phyloP scores from a whole-genome alignment of 2,888 invertebrate genomes.

The Dascillus cervinus region DNA sequence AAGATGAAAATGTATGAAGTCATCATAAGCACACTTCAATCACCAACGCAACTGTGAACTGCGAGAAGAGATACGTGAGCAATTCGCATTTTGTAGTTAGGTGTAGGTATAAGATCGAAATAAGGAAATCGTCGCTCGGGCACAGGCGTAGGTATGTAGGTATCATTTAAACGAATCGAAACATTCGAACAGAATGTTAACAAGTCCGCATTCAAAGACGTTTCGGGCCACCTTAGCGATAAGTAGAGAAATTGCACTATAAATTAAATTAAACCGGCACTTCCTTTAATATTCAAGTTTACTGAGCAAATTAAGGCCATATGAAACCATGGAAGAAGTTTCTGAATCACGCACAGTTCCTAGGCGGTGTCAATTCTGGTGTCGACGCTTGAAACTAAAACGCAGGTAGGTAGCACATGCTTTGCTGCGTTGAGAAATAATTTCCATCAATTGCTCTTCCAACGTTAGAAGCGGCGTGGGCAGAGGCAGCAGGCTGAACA shows the following conservation, averaged over 20 bases:
- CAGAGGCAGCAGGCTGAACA: conserved; percentile 43
- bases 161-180: conserved; percentile 14
- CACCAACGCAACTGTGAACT: conserved; percentile 23
- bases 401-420: conserved; percentile 63
- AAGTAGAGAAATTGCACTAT: conserved; percentile 19
- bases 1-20: conserved; percentile 17
- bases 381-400: conserved; percentile 52
- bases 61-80: conserved; percentile 26
- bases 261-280: conserved; percentile 25
- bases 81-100: conserved; percentile 28
- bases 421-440: conserved; percentile 50
- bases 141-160: too few relatives aligned
- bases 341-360: conserved; percentile 7
- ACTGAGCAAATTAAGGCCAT: conserved; percentile 30
- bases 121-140: conserved; percentile 24
- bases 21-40: conserved; percentile 24
- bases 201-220: conserved; percentile 2
- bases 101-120: too few relatives aligned
- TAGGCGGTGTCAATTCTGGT: conserved; percentile 22
- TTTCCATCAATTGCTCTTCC: conserved; percentile 54
- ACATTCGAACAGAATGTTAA: conserved; percentile 6
- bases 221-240: conserved; percentile 33
- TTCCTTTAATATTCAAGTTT: conserved; percentile 16
- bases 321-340: conserved; percentile 29
- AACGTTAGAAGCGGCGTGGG: conserved; percentile 44